phyloP scores from a whole-genome alignment of 1,140 invertebrate genomes.

The Diabrotica undecimpunctata region DNA sequence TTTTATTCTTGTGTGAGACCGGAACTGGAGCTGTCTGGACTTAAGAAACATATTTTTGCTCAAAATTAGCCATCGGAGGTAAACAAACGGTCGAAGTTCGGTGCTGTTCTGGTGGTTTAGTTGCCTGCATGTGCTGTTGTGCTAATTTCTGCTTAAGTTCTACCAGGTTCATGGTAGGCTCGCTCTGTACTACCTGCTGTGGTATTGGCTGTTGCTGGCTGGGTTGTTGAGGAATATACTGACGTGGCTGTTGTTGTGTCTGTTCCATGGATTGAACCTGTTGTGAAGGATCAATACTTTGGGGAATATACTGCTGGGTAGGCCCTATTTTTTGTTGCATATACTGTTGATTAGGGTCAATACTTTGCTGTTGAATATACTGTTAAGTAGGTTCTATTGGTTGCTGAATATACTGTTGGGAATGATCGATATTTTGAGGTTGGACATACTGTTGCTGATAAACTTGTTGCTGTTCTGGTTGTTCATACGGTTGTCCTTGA shows the following conservation, averaged over 20 bases:
- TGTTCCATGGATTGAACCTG: slow-evolving; percentile 44
- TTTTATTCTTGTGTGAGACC: no score
- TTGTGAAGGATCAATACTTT: slow-evolving; percentile 45
- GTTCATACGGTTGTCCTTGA: slow-evolving; percentile 17
- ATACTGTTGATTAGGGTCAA: slow-evolving; percentile 25
- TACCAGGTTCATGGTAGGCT: slow-evolving; percentile 28
- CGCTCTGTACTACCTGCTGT: slow-evolving; percentile 26
- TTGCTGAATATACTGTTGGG: slow-evolving; percentile 39
- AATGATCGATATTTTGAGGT: slow-evolving; percentile 19
- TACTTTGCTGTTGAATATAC: slow-evolving; percentile 11
- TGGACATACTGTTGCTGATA: slow-evolving; percentile 25
- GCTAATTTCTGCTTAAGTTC: slow-evolving; percentile 39
- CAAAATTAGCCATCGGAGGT: slow-evolving; percentile 38
- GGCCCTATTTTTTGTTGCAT: slow-evolving; percentile 30
- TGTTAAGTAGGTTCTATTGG: slow-evolving; percentile 39
- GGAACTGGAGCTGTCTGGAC: slow-evolving; percentile 18
- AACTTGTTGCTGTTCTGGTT: slow-evolving; percentile 21
- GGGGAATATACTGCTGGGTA: slow-evolving; percentile 36
- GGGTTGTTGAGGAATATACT: slow-evolving; percentile 28
- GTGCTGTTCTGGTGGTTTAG: slow-evolving; percentile 29
- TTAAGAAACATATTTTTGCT: slow-evolving; percentile 19
- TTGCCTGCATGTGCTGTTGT: slow-evolving; percentile 26
- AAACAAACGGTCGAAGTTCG: slow-evolving; percentile 41
- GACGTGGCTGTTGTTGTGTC: slow-evolving; percentile 25
- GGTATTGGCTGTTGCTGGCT: slow-evolving; percentile 18